phyloP scores from a whole-genome alignment of 2,888 invertebrate genomes.

The Sthenelais limicola region DNA sequence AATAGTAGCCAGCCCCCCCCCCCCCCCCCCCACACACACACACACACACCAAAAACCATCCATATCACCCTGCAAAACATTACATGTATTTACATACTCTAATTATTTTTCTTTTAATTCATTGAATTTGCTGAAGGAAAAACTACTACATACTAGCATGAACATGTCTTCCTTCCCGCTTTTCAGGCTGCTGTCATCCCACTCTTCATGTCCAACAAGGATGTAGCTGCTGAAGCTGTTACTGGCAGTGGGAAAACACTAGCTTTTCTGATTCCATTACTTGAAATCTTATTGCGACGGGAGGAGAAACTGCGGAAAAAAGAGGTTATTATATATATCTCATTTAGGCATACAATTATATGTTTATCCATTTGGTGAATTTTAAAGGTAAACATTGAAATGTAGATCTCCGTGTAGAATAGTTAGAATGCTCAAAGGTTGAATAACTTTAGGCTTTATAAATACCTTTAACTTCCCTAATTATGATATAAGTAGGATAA shows the following conservation, averaged over 20 bases:
- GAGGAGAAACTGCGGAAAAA: slow-evolving; percentile 64
- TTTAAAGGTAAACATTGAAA: not conserved
- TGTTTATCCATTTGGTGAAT: not conserved
- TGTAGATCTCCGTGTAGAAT: not conserved
- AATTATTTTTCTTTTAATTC: too few species aligned
- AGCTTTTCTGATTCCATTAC: slow-evolving; percentile 92
- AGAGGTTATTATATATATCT: slow-evolving; percentile 59
- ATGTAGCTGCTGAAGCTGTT: slow-evolving; percentile 98
- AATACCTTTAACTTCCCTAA: too few species aligned
- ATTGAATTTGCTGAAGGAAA: too few species aligned
- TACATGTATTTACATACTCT: too few species aligned
- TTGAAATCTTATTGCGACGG: slow-evolving; percentile 81
- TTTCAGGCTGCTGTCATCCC: slow-evolving; percentile 89
- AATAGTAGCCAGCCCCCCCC: too few species aligned
- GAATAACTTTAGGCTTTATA: too few species aligned
- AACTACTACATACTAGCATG: too few species aligned
- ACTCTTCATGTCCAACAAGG: slow-evolving; percentile 88
- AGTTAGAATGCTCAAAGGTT: too few species aligned
- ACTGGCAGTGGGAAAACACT: slow-evolving; percentile 99
- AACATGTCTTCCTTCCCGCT: too few species aligned
- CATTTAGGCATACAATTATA: not conserved
- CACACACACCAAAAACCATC: too few species aligned
- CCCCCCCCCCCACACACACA: too few species aligned
- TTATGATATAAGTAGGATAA: not conserved
- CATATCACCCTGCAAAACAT: too few species aligned